Conservation (phyloP, 2,888 invertebrate genomes). For the Drosophila peninsularis region DNA sequence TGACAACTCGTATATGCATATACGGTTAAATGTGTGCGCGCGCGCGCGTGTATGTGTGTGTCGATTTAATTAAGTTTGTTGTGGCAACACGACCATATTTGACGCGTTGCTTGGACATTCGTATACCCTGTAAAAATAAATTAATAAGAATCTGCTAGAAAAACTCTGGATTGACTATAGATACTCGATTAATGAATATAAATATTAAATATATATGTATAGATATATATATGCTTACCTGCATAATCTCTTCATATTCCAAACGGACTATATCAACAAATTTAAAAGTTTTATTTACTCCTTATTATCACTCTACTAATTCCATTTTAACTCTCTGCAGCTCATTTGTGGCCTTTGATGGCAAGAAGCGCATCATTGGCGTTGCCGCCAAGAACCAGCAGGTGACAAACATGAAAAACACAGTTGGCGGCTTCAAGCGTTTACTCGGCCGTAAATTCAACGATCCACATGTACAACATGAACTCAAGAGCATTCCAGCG, state of each 20-base stretch:
- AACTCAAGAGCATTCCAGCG: conserved; percentile 92
- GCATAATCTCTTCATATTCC: not conserved
- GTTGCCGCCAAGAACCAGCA: conserved; percentile 98
- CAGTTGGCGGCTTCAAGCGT: conserved; percentile 96
- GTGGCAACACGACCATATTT: conserved; percentile 55
- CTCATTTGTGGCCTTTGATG: conserved; percentile 97
- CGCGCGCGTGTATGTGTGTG: conserved; percentile 7
- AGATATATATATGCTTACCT: not conserved
- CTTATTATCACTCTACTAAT: not conserved
- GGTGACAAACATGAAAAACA: conserved; percentile 98
- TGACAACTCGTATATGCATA: conserved; percentile 12
- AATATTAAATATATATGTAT: too few relatives aligned
- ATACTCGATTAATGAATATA: too few relatives aligned
- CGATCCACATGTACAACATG: conserved; percentile 94
- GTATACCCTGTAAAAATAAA: conserved; percentile 16
- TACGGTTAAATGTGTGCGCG: conserved; percentile 11
- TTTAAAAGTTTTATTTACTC: not conserved
- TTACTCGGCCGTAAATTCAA: conserved; percentile 95
- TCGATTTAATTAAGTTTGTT: conserved; percentile 33
- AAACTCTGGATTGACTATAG: not conserved
- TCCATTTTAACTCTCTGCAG: conserved; percentile 85
- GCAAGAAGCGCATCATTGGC: conserved; percentile 96
- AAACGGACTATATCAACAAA: not conserved
- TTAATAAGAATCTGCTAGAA: not conserved
- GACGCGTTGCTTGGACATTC: conserved; percentile 22